Evolutionary conservation across 2,113 vertebrate genomes (phyloP), one percentile per base, ranked within the genome.

Genomic region (Bos javanicus): DNA sequence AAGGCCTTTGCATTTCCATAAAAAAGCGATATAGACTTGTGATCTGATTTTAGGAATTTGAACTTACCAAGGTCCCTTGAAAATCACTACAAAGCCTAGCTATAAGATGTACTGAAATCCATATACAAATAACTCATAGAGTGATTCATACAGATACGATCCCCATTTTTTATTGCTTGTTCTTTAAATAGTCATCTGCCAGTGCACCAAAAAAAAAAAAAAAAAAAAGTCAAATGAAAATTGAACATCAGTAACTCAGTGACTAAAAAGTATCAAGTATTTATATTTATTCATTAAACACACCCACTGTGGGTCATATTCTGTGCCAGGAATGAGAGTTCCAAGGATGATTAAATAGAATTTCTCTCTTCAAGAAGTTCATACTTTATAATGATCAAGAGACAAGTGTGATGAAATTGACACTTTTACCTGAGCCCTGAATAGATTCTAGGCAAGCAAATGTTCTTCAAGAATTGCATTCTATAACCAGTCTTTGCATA

Each of bases 251-350:
- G 15, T 78, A 50, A 94, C 16, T 30, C 3, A 52, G 33, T 90
- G 16, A 30, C n/a, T 89, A 92, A 76, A 43, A 87, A 54, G 7
- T 21, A 81, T 76, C 23, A 54, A 78, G 23, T 87, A 54, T 85
- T 90, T 71, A 78, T 94, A 87, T 91, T 52, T 88, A 57, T 94
- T 95, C 36, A 67, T 83, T 93, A 46, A 71, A 23, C 25, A 87
- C 0, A n/a, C 7, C 9, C 28, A 60, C 28, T 78, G 10, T 84
- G 62, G 50, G 9, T 76, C 80, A 33, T 30, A 81, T 46, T 96
- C 39, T 78, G 4, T 86, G 9, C 9, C 2, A 16, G 15, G 23
- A 91, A 2, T 14, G 85, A 28, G 33, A 21, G 46, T 89, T 4
- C 56, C 30, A 76, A 28, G 30, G 7, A 87, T 84, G 36, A 84